Percentiles rank a stretch among this genome's conserved stretches.
Evolutionary conservation across 1,140 invertebrate genomes (phyloP).

Genomic region (Brachionus rotundiformis): DNA sequence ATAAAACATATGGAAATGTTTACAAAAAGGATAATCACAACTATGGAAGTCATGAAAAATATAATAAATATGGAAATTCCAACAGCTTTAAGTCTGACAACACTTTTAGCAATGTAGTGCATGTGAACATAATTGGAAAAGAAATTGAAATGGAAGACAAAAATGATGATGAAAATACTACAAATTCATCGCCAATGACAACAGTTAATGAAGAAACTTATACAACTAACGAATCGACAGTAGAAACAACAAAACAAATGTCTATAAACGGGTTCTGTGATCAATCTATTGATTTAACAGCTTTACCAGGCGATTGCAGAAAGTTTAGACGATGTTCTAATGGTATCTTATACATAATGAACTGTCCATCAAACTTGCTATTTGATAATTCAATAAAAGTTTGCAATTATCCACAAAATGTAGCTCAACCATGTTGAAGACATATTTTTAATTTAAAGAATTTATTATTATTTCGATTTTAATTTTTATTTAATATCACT

Average conservation of each 20-base stretch:
- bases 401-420: constrained; percentile 47
- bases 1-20: not conserved
- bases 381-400: constrained; percentile 38
- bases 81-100: constrained; percentile 4
- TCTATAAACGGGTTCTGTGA: not conserved
- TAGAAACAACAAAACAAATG: not conserved
- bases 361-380: constrained; percentile 7
- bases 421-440: not conserved
- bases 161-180: not conserved
- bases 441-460: not conserved
- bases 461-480: too few relatives aligned
- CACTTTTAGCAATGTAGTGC: not conserved
- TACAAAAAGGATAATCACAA: not conserved
- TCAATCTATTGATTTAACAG: constrained; percentile 28
- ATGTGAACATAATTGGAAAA: constrained; percentile 1
- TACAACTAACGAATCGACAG: not conserved
- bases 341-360: constrained; percentile 12
- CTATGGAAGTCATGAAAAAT: not conserved
- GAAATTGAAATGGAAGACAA: not conserved
- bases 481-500: too few relatives aligned
- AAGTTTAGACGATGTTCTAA: constrained; percentile 39
- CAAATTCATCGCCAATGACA: not conserved
- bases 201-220: not conserved
- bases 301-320: constrained; percentile 5
- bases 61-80: not conserved